These are phyloP conservation scores for Cervus canadensis DNA, from an alignment of 2,113 vertebrate genomes.

Conservation along the genomic window DNA sequence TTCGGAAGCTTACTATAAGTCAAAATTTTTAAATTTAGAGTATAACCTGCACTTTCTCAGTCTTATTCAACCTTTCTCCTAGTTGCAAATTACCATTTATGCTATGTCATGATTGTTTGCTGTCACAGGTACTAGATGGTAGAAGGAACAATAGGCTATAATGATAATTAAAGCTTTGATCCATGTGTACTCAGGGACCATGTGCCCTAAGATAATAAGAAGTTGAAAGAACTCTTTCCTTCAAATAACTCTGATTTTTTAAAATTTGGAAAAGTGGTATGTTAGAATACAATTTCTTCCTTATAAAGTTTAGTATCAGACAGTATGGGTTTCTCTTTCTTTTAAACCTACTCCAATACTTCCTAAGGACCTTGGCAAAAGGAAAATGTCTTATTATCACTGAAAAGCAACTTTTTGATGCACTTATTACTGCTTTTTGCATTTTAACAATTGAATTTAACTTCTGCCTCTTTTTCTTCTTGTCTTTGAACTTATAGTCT, in stretches of 20 bases:
- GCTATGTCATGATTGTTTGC: not conserved
- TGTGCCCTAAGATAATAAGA: not conserved
- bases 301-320: not conserved
- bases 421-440: not conserved
- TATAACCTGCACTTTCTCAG: not conserved
- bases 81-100: not conserved
- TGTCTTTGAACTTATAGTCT: not conserved
- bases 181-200: not conserved
- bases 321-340: not conserved
- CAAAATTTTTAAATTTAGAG: not conserved
- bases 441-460: not conserved
- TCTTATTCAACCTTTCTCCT: not conserved
- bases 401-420: not conserved
- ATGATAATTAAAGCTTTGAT: not conserved
- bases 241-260: not conserved
- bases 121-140: not conserved
- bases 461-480: not conserved
- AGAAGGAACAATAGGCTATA: not conserved
- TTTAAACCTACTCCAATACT: not conserved
- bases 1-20: not conserved
- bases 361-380: not conserved
- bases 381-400: not conserved
- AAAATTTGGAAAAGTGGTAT: not conserved
- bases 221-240: not conserved
- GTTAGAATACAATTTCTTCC: not conserved